phyloP scores from a whole-genome alignment of 2,113 vertebrate species.

The Budorcas taxicolor region DNA sequence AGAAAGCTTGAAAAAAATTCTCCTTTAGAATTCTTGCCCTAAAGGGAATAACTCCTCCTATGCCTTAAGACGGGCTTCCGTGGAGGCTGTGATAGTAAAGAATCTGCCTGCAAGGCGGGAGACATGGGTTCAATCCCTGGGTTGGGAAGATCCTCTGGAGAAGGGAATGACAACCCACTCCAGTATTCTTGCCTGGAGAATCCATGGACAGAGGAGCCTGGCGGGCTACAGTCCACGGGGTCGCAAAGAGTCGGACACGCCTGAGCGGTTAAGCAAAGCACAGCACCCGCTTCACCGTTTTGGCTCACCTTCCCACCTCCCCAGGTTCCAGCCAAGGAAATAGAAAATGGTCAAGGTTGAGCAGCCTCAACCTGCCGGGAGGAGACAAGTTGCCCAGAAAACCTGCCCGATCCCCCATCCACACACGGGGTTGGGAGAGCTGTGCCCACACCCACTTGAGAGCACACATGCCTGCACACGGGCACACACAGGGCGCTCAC shows the following conservation, averaged over 20 bases:
- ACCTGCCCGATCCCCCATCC: neutral
- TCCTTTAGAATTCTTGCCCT: neutral
- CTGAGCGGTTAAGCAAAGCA: fast-evolving
- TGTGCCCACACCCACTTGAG: neutral
- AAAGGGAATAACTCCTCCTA: neutral
- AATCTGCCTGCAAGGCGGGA: neutral
- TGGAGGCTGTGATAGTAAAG: neutral
- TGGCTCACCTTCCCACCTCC: neutral
- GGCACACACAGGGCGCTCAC: neutral
- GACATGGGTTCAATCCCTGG: neutral
- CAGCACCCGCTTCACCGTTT: neutral
- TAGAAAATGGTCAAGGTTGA: neutral
- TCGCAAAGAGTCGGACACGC: fast-evolving
- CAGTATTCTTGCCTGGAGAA: neutral
- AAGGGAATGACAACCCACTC: neutral
- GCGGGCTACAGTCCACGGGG: fast-evolving
- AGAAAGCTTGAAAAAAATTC: neutral
- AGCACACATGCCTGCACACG: fast-evolving
- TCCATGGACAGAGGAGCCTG: neutral
- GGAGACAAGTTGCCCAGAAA: neutral
- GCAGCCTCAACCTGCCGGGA: fast-evolving
- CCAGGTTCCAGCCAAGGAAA: fast-evolving
- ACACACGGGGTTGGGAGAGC: fast-evolving
- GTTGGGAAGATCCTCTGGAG: neutral
- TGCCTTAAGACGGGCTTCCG: neutral